Conservation (phyloP, 1,140 invertebrate species). For the Dinoponera quadriceps region DNA sequence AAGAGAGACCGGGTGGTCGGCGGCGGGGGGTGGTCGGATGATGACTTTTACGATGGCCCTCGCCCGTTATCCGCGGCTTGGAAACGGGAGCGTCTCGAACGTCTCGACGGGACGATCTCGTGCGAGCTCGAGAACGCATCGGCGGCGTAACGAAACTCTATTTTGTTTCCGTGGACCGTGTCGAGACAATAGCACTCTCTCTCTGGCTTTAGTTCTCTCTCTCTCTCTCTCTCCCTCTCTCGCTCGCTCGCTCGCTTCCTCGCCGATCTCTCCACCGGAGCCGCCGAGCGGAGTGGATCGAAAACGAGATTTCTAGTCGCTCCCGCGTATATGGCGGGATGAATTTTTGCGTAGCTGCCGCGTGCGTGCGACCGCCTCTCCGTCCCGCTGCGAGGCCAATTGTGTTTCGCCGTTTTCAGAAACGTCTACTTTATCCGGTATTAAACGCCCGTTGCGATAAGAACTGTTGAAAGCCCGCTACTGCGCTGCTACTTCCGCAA, state of each 20-base stretch:
- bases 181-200: conserved; percentile 27
- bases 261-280: too few relatives aligned
- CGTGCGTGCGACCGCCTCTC: neutral
- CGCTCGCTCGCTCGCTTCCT: too few relatives aligned
- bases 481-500: too few relatives aligned
- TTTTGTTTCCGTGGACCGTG: conserved; percentile 44
- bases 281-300: neutral
- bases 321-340: neutral
- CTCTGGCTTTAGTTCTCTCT: neutral
- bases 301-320: conserved; percentile 35
- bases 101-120: conserved; percentile 61
- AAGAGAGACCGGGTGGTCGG: conserved; percentile 34
- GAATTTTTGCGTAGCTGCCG: conserved; percentile 22
- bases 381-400: neutral
- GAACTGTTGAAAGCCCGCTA: neutral
- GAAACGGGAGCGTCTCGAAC: conserved; percentile 57
- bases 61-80: conserved; percentile 42
- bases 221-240: too few relatives aligned
- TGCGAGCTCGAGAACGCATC: conserved; percentile 61
- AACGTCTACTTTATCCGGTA: neutral
- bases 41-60: conserved; percentile 72
- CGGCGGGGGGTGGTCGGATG: conserved; percentile 15
- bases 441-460: neutral
- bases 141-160: conserved; percentile 41
- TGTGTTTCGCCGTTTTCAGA: neutral